Evolutionary conservation across 2,888 invertebrate species (phyloP).

Genomic region (Ommatoiulus sabulosus): DNA sequence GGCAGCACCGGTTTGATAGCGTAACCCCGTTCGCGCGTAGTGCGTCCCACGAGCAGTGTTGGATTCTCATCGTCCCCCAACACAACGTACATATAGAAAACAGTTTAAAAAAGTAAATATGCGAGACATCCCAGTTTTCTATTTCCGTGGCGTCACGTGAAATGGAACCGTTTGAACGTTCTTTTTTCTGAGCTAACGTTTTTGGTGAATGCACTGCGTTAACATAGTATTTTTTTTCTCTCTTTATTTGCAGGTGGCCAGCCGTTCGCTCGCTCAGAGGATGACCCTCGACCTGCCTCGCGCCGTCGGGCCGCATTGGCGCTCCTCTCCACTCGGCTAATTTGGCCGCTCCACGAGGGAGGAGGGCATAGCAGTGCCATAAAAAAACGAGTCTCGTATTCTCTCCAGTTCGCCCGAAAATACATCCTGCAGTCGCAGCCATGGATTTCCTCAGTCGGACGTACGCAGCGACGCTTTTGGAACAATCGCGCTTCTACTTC

Average conservation of each 20-base stretch:
- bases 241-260: background rate
- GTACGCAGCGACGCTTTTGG: constrained; percentile 57
- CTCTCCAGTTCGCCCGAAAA: no score
- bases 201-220: background rate
- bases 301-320: background rate
- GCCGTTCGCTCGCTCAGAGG: background rate
- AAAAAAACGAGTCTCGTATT: no score
- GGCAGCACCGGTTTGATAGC: background rate
- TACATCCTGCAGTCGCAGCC: background rate
- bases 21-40: no score
- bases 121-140: no score
- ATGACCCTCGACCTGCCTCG: background rate
- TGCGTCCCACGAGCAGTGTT: no score
- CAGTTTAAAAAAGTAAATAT: no score
- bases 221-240: background rate
- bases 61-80: no score
- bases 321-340: background rate
- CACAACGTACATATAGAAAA: no score
- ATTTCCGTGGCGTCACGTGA: no score
- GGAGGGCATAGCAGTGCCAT: background rate
- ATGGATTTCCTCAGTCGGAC: constrained; percentile 58
- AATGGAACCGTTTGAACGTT: background rate
- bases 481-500: constrained; percentile 59
- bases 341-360: background rate
- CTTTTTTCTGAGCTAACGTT: background rate